phyloP scores from a whole-genome alignment of 2,888 invertebrate species.

The Lycaena phlaeas region DNA sequence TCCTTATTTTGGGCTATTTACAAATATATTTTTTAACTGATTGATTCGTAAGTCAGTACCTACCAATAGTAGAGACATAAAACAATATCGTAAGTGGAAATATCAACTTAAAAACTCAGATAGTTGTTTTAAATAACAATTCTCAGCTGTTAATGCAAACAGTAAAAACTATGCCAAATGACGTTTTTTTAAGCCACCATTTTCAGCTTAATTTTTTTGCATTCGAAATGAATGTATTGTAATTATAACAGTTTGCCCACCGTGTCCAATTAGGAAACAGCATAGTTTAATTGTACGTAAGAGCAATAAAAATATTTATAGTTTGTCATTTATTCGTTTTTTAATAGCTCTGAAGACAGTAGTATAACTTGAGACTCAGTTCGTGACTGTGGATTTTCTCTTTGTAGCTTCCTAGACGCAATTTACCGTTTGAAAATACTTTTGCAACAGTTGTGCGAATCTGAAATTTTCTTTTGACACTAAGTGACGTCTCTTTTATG shows the following conservation, averaged over 20 bases:
- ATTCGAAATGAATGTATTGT: not conserved
- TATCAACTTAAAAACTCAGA: no score
- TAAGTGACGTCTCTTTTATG: not conserved
- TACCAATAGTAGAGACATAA: no score
- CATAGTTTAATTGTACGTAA: not conserved
- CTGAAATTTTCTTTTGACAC: constrained; percentile 2
- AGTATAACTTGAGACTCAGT: constrained; percentile 12
- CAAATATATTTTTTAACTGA: no score
- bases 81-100: no score
- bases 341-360: not conserved
- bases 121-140: no score
- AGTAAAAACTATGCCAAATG: no score
- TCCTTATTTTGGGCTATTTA: no score
- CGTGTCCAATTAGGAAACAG: not conserved
- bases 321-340: not conserved
- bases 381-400: constrained; percentile 30
- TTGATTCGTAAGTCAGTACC: no score
- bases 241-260: constrained; percentile 8
- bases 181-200: no score
- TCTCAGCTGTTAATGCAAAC: no score
- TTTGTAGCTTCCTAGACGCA: constrained; percentile 17
- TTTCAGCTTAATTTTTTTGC: no score
- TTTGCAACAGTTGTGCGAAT: constrained; percentile 7
- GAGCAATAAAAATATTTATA: constrained; percentile 3
- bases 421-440: constrained; percentile 15